Evolutionary conservation across 2,113 vertebrate genomes (phyloP).

Genomic region (Oceanodroma tethys): DNA sequence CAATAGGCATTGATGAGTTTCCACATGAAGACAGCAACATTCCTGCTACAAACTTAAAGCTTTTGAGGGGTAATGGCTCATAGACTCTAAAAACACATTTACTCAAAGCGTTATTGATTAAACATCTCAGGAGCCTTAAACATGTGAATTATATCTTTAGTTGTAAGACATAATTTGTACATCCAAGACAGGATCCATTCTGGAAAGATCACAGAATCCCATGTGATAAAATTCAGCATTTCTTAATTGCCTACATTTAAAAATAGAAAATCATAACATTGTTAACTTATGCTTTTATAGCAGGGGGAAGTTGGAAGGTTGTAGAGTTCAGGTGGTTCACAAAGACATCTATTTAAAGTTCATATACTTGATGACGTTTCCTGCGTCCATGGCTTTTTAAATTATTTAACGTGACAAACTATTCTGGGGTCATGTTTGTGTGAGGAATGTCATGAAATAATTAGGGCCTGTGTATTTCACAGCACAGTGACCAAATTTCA

Average conservation of each 20-base stretch:
- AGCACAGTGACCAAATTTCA: background rate
- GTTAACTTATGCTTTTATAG: background rate
- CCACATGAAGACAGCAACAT: background rate
- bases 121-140: background rate
- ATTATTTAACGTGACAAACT: background rate
- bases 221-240: background rate
- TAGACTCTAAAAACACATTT: background rate
- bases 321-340: background rate
- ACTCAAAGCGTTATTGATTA: slow-evolving; percentile 3
- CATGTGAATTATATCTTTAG: background rate
- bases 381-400: background rate
- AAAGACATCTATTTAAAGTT: background rate
- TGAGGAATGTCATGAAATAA: background rate
- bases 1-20: slow-evolving; percentile 45
- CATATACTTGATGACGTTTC: background rate
- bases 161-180: background rate
- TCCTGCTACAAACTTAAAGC: background rate
- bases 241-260: background rate
- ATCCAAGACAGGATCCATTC: background rate
- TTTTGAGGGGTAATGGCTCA: slow-evolving; percentile 8
- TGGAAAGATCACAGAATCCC: background rate
- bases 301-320: background rate
- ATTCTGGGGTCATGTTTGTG: background rate
- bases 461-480: background rate
- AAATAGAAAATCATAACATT: background rate